phyloP scores from a whole-genome alignment of 2,888 invertebrate genomes.

The Machimus atricapillus region DNA sequence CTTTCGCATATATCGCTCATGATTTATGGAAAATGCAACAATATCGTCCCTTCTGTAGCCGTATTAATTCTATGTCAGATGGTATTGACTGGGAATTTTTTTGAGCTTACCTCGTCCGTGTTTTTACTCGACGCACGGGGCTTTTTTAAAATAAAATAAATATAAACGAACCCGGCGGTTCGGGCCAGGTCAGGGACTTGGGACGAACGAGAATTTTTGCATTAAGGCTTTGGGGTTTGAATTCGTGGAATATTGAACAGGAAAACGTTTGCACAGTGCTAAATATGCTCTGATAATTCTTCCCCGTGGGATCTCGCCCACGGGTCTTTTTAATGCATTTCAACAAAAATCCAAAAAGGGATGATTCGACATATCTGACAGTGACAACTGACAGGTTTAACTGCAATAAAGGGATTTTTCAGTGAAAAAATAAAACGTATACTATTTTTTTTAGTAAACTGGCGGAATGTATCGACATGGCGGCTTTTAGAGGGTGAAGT shows the following conservation, averaged over 20 bases:
- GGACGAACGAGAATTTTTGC: background rate
- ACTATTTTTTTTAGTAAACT: background rate
- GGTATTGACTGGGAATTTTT: background rate
- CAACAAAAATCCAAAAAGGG: background rate
- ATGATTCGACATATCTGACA: background rate
- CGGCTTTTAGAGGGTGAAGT: background rate
- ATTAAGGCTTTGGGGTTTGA: background rate
- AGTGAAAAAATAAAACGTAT: background rate
- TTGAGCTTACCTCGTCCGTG: background rate
- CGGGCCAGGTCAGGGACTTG: background rate
- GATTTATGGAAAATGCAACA: conserved; percentile 34
- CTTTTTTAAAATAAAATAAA: background rate
- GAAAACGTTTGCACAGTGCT: background rate
- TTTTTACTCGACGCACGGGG: background rate
- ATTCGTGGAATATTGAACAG: conserved; percentile 2
- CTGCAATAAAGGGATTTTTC: background rate
- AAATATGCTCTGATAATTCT: background rate
- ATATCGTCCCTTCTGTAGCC: background rate
- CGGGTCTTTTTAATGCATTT: background rate
- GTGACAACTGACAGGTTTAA: background rate
- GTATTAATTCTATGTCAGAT: conserved; percentile 6
- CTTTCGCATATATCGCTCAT: background rate
- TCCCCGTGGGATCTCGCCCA: background rate
- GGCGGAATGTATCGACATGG: background rate
- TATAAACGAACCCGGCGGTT: background rate